Conservation (phyloP, 2,888 invertebrate species). For the Tetrapedia diversipes region DNA sequence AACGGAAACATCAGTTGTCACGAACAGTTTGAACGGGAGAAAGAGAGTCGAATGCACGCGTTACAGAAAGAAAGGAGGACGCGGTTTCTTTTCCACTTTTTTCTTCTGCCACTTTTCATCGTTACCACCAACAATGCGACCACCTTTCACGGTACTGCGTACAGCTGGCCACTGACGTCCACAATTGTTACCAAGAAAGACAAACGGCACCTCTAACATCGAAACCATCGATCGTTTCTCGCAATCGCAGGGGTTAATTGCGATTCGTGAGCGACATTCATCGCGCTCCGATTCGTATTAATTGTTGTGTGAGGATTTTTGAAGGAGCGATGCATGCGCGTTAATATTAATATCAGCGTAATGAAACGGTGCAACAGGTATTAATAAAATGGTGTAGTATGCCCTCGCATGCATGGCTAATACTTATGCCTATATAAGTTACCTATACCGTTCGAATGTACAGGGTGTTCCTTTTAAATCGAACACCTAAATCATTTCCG, state of each 20-base stretch:
- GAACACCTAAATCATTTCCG: too few relatives aligned
- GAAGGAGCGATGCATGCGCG: conserved; percentile 77
- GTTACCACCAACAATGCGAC: conserved; percentile 25
- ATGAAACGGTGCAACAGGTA: conserved; percentile 76
- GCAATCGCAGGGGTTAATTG: conserved; percentile 33
- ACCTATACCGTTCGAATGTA: too few relatives aligned
- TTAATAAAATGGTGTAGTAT: conserved; percentile 75
- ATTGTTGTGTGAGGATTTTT: conserved; percentile 71
- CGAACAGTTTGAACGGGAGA: conserved; percentile 3
- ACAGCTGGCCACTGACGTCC: conserved; percentile 5
- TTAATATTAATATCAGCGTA: conserved; percentile 80
- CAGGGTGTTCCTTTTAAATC: too few relatives aligned
- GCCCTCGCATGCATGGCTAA: conserved; percentile 72
- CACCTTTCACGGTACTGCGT: conserved; percentile 20
- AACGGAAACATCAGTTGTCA: conserved; percentile 3
- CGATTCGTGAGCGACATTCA: conserved; percentile 32
- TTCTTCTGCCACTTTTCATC: conserved; percentile 67
- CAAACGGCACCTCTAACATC: conserved; percentile 34
- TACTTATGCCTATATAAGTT: conserved; percentile 37
- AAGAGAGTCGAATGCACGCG: conserved; percentile 5
- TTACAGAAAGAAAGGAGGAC: conserved; percentile 24
- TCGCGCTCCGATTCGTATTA: conserved; percentile 58
- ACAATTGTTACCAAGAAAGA: conserved; percentile 21
- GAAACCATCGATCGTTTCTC: conserved; percentile 48
- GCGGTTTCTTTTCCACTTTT: conserved; percentile 75